Base-by-base conservation (phyloP, 2,888 invertebrate genomes). In the Andrena praecox region DNA sequence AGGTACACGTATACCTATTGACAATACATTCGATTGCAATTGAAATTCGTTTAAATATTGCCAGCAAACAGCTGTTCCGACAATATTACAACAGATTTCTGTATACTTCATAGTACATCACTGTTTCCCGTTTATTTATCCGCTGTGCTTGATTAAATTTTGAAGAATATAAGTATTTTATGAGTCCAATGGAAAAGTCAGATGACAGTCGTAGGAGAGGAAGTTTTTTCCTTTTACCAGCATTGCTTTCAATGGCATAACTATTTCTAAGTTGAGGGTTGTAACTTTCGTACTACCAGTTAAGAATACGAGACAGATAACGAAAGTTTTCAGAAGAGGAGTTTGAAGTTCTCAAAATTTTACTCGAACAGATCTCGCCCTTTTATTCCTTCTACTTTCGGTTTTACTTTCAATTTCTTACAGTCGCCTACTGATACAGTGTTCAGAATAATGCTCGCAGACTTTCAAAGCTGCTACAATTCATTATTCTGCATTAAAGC, bases 291-390 rank as follows among this genome's bases (percentile, higher is more conserved):
- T 50, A 31, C 29, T 29, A 12, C 8, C 8, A 29, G 66, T 66
- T 66, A 66, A 50, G 66, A 66, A 66, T 50, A 66, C 50, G 50
- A 31, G 59, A 66, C 29, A 66, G 66, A 66, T 66, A 66, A 66
- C 66, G 50, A 29, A 66, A 50, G 29, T 66, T 50, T n/a, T 6
- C n/a, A 5, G 16, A 7, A 20, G 67, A 10, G 64, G 24, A 67
- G 31, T 67, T 31, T 52, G 4, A 52, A 33, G 10, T 67, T 31
- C n/a, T 12, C 20, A n/a, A 52, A 67, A 67, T 67, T 52, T 67
- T 29, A 27, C 31, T 31, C 52, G 31, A 52, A 29, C 20, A n/a
- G 10, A 20, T n/a, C 31, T 52, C 5, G 27, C 6, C 20, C 31
- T 67, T 27, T 60, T 27, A 31, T 60, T 27, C 27, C n/a, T 12